These are phyloP conservation scores for Ptilodon capucinus DNA, from an alignment of 2,888 invertebrate genomes.

Conservation along the genomic window DNA sequence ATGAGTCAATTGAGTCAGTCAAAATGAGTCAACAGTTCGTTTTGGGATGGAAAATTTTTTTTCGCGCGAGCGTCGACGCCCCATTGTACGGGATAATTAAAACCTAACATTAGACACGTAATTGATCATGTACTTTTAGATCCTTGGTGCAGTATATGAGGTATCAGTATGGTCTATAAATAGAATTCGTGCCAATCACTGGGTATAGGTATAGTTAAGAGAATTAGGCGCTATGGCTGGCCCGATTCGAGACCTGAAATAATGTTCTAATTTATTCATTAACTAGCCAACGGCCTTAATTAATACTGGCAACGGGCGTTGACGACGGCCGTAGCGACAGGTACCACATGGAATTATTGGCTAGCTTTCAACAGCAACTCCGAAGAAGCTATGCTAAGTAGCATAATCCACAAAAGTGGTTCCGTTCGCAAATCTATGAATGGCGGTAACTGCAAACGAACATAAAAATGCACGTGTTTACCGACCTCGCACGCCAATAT, in stretches of 20 bases:
- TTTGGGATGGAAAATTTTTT: too few relatives aligned
- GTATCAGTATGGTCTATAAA: background rate
- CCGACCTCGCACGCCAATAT: slow-evolving; percentile 77
- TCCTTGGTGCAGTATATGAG: too few relatives aligned
- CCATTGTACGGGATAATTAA: too few relatives aligned
- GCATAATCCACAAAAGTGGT: slow-evolving; percentile 43
- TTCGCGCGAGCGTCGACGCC: too few relatives aligned
- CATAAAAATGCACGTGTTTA: slow-evolving; percentile 81
- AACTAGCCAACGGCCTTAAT: background rate
- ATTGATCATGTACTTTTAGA: too few relatives aligned
- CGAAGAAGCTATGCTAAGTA: slow-evolving; percentile 12
- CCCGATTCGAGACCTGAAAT: background rate
- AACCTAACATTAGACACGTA: too few relatives aligned
- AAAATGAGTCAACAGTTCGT: too few relatives aligned
- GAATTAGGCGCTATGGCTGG: background rate
- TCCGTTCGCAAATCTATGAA: slow-evolving; percentile 49
- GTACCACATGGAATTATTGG: background rate
- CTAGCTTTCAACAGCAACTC: background rate
- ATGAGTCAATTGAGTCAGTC: too few relatives aligned
- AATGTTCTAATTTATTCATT: background rate
- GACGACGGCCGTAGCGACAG: background rate
- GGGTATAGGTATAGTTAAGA: too few relatives aligned
- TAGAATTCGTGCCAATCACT: background rate
- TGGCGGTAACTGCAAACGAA: slow-evolving; percentile 59
- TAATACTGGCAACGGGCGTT: background rate